Evolutionary conservation across 2,797 vertebrate species (phyloP).

Genomic region (Margarornis squamiger): DNA sequence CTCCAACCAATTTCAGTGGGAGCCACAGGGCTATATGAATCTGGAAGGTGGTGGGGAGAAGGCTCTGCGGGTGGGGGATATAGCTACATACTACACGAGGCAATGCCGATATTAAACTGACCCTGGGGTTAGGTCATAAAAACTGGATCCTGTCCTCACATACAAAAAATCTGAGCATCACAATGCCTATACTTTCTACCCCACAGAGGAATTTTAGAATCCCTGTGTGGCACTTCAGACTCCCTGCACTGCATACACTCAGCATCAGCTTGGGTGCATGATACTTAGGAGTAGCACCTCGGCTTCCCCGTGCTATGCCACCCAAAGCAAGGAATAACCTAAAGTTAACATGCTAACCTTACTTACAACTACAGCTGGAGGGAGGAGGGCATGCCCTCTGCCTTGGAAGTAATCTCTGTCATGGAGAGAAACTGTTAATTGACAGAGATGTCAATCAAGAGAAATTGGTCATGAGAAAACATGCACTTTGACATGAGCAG

Average conservation of each 20-base stretch:
- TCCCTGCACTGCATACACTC: neutral
- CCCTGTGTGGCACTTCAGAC: neutral
- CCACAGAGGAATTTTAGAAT: neutral
- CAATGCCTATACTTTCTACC: neutral
- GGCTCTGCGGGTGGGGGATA: neutral
- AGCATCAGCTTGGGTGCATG: neutral
- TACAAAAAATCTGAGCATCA: neutral
- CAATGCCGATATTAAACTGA: neutral
- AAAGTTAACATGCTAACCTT: neutral
- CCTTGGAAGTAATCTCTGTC: neutral
- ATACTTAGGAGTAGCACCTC: neutral
- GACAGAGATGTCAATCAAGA: neutral
- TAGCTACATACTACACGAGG: neutral
- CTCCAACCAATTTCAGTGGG: neutral
- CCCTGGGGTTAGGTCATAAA: neutral
- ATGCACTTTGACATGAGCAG: neutral
- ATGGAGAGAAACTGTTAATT: neutral
- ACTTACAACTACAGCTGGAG: neutral
- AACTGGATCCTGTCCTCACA: rapidly evolving
- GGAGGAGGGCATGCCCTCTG: neutral
- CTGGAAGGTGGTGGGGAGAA: neutral
- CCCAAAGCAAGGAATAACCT: neutral
- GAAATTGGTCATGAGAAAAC: neutral
- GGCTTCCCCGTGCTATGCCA: neutral
- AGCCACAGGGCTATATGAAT: neutral